Conservation (phyloP, 2,888 invertebrate genomes). For the Sturmia bella region DNA sequence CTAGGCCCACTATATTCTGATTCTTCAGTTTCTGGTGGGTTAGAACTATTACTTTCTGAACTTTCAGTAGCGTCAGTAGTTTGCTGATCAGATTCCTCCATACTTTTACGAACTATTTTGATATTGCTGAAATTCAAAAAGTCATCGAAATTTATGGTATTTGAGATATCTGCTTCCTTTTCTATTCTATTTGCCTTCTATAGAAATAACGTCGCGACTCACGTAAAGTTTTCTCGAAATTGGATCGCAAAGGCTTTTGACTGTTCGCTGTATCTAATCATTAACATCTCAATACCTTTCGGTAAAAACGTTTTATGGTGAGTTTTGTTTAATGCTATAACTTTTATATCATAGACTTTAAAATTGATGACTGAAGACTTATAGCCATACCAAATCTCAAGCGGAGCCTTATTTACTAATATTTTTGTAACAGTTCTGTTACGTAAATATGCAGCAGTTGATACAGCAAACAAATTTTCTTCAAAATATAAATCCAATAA, state of each 20-base stretch:
- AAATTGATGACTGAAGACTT: constrained; percentile 50
- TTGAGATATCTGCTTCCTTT: not conserved
- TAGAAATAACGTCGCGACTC: constrained; percentile 17
- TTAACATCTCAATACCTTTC: too few relatives aligned
- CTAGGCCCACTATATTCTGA: not conserved
- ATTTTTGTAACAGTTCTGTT: constrained; percentile 27
- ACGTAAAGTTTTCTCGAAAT: not conserved
- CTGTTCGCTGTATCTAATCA: constrained; percentile 20
- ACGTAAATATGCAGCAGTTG: constrained; percentile 15
- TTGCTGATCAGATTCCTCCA: not conserved
- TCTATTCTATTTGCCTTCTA: not conserved
- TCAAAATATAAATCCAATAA: constrained; percentile 23
- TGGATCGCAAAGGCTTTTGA: not conserved
- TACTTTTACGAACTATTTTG: not conserved
- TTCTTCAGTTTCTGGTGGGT: not conserved
- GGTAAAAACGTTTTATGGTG: constrained; percentile 16
- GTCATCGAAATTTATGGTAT: not conserved
- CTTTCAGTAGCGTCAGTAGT: too few relatives aligned
- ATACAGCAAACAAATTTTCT: constrained; percentile 16
- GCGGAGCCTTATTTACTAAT: constrained; percentile 7
- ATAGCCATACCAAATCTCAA: constrained; percentile 20
- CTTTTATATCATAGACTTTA: constrained; percentile 53
- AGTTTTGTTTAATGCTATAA: constrained; percentile 45
- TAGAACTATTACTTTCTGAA: too few relatives aligned
- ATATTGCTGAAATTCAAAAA: too few relatives aligned